These are phyloP conservation scores for Pocillopora meandrina DNA, from an alignment of 92 coral and sea anemone species.

Conservation along the genomic window DNA sequence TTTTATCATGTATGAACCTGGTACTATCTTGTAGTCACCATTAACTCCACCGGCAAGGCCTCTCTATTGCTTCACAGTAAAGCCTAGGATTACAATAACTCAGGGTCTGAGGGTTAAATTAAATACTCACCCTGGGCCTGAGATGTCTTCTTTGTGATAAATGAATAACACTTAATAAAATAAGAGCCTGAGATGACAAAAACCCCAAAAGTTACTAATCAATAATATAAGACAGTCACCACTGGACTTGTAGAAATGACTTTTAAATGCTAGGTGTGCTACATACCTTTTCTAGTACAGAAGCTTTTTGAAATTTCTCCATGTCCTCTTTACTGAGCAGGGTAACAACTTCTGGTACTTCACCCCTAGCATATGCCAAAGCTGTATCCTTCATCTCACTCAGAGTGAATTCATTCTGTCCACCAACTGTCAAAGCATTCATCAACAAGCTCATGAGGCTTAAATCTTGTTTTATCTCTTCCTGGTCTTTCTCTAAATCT, in stretches of 20 bases:
- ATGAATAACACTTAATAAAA: no score
- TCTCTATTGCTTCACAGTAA: no score
- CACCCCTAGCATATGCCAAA: conserved; percentile 79
- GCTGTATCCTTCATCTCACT: conserved; percentile 71
- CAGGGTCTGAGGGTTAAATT: no score
- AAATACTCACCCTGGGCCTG: no score
- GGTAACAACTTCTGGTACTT: conserved; percentile 70
- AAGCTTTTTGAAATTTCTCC: conserved; percentile 69
- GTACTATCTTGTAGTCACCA: no score
- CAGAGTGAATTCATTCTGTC: conserved; percentile 63
- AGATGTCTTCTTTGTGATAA: no score
- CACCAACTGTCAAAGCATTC: conserved; percentile 69
- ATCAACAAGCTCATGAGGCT: conserved; percentile 73
- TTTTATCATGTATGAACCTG: no score
- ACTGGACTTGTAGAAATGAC: not conserved
- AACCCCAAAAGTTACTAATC: no score
- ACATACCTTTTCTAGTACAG: conserved; percentile 70
- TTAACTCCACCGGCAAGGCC: no score
- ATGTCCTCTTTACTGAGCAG: conserved; percentile 72
- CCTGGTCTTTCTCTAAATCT: conserved; percentile 14
- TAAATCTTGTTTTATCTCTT: conserved; percentile 37
- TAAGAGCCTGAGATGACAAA: no score
- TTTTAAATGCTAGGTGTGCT: not conserved
- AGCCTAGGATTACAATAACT: no score
- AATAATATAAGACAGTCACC: not conserved